phyloP scores from a whole-genome alignment of 2,888 invertebrate species.

The Rhogogaster chlorosoma region DNA sequence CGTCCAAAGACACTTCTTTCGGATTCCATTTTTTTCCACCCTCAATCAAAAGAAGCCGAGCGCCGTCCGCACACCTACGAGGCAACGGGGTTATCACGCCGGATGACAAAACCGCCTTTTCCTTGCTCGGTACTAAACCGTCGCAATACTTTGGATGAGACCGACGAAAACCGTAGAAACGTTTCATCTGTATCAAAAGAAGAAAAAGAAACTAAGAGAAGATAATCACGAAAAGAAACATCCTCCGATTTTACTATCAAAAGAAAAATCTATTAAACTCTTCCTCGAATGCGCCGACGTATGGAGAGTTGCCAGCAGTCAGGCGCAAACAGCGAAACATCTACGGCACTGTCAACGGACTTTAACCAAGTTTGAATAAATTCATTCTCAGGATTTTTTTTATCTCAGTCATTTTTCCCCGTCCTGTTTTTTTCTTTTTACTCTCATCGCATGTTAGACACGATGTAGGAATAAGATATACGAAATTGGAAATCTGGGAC shows the following conservation, averaged over 20 bases:
- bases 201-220: not conserved
- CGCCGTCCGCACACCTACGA: constrained; percentile 83
- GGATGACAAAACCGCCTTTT: constrained; percentile 83
- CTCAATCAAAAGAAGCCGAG: constrained; percentile 85
- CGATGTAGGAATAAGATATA: not conserved
- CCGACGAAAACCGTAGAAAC: constrained; percentile 85
- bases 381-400: not conserved
- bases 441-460: not conserved
- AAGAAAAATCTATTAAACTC: not conserved
- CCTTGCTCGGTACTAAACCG: constrained; percentile 82
- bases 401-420: not conserved
- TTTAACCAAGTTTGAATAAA: not conserved
- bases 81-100: constrained; percentile 86
- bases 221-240: too few relatives aligned
- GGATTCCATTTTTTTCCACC: constrained; percentile 89
- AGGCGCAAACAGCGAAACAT: not conserved
- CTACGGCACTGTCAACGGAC: not conserved
- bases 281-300: not conserved
- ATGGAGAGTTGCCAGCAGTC: not conserved
- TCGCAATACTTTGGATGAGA: constrained; percentile 83
- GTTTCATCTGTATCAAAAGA: constrained; percentile 81
- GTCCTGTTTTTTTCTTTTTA: not conserved
- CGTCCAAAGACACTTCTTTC: constrained; percentile 83
- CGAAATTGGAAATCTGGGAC: not conserved
- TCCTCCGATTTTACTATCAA: not conserved